A percentile compares a stretch with the other conserved stretches of the same genome.
phyloP scores from a whole-genome alignment of 2,888 invertebrate species.

The Tinea semifulvella region DNA sequence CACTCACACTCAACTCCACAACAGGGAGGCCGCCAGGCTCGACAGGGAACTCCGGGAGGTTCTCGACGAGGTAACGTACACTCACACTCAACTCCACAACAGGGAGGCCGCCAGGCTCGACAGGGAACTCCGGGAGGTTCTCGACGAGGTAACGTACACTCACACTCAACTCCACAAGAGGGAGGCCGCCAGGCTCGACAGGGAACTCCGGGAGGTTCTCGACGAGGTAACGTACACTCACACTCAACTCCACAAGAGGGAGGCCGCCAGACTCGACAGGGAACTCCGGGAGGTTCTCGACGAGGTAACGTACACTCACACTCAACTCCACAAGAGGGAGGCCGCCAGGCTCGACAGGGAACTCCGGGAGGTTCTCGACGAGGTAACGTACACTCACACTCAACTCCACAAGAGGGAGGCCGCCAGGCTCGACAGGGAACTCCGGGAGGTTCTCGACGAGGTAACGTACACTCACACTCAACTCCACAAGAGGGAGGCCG shows the following conservation, averaged over 20 bases:
- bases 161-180: slow-evolving; percentile 97
- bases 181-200: slow-evolving; percentile 91
- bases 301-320: no score
- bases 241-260: slow-evolving; percentile 97
- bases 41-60: slow-evolving; percentile 97
- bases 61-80: slow-evolving; percentile 68
- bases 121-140: slow-evolving; percentile 93
- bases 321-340: slow-evolving; percentile 97
- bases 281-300: slow-evolving; percentile 93
- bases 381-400: no score
- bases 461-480: no score
- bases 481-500: slow-evolving; percentile 93
- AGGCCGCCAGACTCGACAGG: slow-evolving; percentile 91
- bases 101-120: slow-evolving; percentile 93
- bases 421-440: slow-evolving; percentile 91
- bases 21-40: slow-evolving; percentile 90
- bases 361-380: slow-evolving; percentile 88
- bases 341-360: slow-evolving; percentile 93
- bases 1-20: slow-evolving; percentile 98
- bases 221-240: slow-evolving; percentile 61
- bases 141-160: slow-evolving; percentile 70
- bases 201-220: slow-evolving; percentile 94
- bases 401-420: slow-evolving; percentile 97
- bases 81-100: slow-evolving; percentile 97
- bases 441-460: slow-evolving; percentile 86